Conservation (phyloP, 2,797 vertebrate genomes). For the Crenuchus spilurus region DNA sequence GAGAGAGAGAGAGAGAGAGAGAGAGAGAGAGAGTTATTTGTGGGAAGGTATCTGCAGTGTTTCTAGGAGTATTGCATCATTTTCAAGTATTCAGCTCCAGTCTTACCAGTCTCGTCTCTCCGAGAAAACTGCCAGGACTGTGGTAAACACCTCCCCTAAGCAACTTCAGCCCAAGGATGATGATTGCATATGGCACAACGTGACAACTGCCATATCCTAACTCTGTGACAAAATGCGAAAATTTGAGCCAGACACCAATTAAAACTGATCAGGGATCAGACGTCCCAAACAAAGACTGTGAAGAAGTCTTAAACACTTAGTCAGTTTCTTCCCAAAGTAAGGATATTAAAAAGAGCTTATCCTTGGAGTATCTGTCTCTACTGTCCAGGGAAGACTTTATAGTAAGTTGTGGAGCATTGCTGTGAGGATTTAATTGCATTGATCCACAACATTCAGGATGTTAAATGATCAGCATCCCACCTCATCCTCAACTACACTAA, state of each 20-base stretch:
- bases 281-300: neutral
- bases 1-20: slow-evolving; percentile 4
- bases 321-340: too few species aligned
- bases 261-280: neutral
- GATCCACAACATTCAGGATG: too few species aligned
- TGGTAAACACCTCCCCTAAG: slow-evolving; percentile 15
- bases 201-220: neutral
- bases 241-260: neutral
- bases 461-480: too few species aligned
- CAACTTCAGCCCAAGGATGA: neutral
- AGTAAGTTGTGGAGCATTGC: too few species aligned
- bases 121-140: slow-evolving; percentile 11
- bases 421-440: too few species aligned
- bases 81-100: slow-evolving; percentile 11
- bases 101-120: slow-evolving; percentile 14
- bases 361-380: too few species aligned
- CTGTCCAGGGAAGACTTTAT: too few species aligned
- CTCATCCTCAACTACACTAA: too few species aligned
- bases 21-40: slow-evolving; percentile 38
- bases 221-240: neutral
- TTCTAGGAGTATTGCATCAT: slow-evolving; percentile 50
- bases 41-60: slow-evolving; percentile 44
- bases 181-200: neutral
- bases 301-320: too few species aligned
- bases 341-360: too few species aligned